A percentile compares a stretch with the other conserved stretches of the same genome.
Evolutionary conservation across 2,797 vertebrate genomes (phyloP).

Genomic region (Zenarchopterus dispar): DNA sequence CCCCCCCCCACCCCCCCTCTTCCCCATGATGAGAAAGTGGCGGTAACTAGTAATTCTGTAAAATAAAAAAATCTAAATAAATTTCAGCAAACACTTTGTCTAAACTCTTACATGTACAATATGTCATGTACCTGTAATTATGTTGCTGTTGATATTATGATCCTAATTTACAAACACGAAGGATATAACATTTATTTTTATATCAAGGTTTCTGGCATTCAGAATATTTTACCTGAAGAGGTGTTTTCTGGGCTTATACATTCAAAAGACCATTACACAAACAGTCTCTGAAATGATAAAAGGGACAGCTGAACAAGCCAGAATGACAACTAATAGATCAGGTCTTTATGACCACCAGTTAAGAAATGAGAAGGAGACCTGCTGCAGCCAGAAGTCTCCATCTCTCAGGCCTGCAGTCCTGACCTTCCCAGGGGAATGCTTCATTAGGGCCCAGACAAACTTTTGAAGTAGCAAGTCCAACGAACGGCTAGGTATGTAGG

Average conservation of each 20-base stretch:
- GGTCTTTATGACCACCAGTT: constrained; percentile 71
- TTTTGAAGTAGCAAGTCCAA: constrained; percentile 75
- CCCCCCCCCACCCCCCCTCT: neutral
- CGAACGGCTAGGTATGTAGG: constrained; percentile 73
- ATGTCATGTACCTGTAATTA: too few species aligned
- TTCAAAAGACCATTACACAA: constrained; percentile 29
- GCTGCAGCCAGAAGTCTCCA: constrained; percentile 55
- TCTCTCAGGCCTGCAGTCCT: constrained; percentile 54
- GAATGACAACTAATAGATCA: constrained; percentile 71
- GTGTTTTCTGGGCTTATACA: constrained; percentile 11
- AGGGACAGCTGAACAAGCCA: constrained; percentile 59
- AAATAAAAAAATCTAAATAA: too few species aligned
- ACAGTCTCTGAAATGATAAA: constrained; percentile 52
- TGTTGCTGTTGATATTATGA: too few species aligned
- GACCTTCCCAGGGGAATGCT: constrained; percentile 52
- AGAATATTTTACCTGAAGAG: neutral
- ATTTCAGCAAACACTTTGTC: too few species aligned
- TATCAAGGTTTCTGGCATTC: too few species aligned
- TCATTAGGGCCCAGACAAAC: constrained; percentile 75
- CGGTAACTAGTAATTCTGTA: too few species aligned
- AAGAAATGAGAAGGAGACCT: constrained; percentile 71
- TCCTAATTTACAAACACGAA: too few species aligned
- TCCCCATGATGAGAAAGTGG: too few species aligned
- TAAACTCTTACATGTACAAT: too few species aligned
- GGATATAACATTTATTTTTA: too few species aligned